Evolutionary conservation across 2,113 vertebrate species (phyloP).

Genomic region (Carassius auratus): DNA sequence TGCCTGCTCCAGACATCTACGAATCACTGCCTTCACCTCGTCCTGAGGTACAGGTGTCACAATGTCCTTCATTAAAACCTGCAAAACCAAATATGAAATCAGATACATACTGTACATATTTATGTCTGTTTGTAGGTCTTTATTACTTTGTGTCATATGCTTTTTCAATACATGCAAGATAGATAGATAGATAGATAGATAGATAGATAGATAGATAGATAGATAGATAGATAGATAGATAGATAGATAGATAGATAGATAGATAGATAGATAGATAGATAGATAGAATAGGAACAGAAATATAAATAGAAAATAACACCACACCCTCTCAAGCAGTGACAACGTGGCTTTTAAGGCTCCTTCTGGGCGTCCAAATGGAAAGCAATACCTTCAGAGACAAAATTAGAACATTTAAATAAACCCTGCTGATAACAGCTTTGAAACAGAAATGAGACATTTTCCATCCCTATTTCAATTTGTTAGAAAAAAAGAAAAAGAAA

Average conservation of each 20-base stretch:
- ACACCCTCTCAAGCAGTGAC: constrained; percentile 90
- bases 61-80: constrained; percentile 99
- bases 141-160: too few relatives aligned
- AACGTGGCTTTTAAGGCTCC: constrained; percentile 96
- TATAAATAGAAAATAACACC: too few relatives aligned
- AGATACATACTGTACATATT: too few relatives aligned
- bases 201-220: too few relatives aligned
- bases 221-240: too few relatives aligned
- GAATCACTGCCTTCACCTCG: constrained; percentile 95
- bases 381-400: constrained; percentile 89
- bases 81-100: background rate
- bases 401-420: background rate
- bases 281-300: too few relatives aligned
- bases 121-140: too few relatives aligned
- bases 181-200: too few relatives aligned
- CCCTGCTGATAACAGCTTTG: background rate
- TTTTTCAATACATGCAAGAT: too few relatives aligned
- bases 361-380: constrained; percentile 97
- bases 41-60: constrained; percentile 95
- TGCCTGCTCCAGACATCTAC: constrained; percentile 96
- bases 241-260: too few relatives aligned
- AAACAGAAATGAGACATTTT: background rate
- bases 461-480: background rate
- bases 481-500: background rate
- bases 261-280: too few relatives aligned